Evolutionary conservation across 1,140 invertebrate species (phyloP).

Genomic region (Dendroctonus valens): DNA sequence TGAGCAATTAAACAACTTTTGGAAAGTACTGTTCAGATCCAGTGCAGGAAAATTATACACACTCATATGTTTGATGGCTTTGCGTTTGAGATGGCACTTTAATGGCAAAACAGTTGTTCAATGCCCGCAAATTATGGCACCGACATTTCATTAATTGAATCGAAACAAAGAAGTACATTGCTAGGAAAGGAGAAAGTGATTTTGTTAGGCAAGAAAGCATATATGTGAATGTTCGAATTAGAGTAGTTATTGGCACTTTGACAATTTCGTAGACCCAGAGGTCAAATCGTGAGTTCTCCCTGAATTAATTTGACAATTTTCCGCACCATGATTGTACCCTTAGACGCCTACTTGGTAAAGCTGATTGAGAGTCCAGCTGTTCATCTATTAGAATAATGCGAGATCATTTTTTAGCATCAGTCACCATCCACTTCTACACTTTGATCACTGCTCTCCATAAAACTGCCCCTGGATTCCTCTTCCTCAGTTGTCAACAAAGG

Average conservation of each 20-base stretch:
- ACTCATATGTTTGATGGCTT: no score
- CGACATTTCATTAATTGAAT: background rate
- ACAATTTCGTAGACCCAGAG: background rate
- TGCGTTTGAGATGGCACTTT: background rate
- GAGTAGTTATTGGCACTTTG: background rate
- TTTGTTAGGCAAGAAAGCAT: background rate
- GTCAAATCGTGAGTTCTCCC: background rate
- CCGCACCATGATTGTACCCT: background rate
- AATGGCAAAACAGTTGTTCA: conserved; percentile 1
- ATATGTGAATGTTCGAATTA: background rate
- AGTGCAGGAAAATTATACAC: no score
- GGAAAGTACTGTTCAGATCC: no score
- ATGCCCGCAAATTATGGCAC: background rate
- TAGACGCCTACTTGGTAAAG: no score
- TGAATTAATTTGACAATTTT: conserved; percentile 7
- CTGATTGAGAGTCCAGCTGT: no score
- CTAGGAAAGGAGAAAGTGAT: background rate
- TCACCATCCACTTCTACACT: conserved; percentile 29
- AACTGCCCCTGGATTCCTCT: background rate
- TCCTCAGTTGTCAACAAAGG: conserved; percentile 6
- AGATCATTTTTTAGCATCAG: conserved; percentile 26
- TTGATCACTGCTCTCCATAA: conserved; percentile 16
- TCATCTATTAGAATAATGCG: background rate
- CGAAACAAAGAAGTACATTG: background rate
- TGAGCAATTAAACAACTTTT: no score